phyloP scores from a whole-genome alignment of 2,113 vertebrate genomes.

The Bombycilla garrulus region DNA sequence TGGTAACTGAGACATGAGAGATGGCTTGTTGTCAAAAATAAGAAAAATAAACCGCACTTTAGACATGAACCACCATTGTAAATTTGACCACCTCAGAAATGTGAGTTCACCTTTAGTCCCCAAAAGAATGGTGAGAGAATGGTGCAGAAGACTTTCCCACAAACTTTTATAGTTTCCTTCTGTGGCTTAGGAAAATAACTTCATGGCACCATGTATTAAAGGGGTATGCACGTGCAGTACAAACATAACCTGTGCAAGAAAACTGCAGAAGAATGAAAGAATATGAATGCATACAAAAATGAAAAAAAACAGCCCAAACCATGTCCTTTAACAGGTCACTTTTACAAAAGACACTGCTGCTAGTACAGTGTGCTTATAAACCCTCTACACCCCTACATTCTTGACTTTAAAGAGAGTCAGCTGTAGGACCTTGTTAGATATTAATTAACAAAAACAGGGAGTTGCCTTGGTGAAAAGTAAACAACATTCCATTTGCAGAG shows the following conservation, averaged over 20 bases:
- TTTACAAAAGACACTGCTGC: neutral
- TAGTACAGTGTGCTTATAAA: neutral
- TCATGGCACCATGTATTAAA: neutral
- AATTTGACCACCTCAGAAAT: neutral
- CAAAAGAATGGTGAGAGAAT: neutral
- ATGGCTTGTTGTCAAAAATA: neutral
- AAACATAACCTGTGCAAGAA: neutral
- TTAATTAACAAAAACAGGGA: slow-evolving; percentile 51
- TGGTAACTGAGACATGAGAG: neutral
- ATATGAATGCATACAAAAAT: neutral
- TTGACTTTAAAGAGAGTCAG: slow-evolving; percentile 1
- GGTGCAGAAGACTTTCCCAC: neutral
- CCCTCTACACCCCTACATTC: neutral
- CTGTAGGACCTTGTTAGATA: slow-evolving; percentile 5
- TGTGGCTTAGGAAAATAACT: neutral
- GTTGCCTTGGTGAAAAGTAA: slow-evolving; percentile 47
- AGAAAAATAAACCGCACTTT: neutral
- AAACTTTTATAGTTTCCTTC: neutral
- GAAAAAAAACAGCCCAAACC: neutral
- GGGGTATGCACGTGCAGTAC: neutral
- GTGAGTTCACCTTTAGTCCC: neutral
- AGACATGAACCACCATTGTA: neutral
- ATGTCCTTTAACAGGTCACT: neutral
- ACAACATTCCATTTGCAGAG: slow-evolving; percentile 52
- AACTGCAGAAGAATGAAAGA: neutral